Base-by-base conservation (phyloP, 2,888 invertebrate genomes). In the Sphaeridia pumilis region DNA sequence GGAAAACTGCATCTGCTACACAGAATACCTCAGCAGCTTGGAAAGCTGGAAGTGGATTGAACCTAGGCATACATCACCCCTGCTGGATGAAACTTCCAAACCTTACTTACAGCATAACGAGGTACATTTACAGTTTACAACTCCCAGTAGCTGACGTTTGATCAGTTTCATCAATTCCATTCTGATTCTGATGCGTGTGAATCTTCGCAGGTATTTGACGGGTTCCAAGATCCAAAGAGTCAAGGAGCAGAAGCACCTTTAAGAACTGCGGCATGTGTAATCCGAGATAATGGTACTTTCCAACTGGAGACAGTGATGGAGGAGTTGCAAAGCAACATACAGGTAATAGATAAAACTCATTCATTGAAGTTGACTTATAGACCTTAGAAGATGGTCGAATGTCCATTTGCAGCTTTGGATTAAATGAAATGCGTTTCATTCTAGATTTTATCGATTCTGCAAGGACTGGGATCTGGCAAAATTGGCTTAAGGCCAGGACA, bases 361-460 rank as follows among this genome's bases (percentile, higher is more conserved):
- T 14, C 25, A 28, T 4, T 45, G 4, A 31, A 17, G 27, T 14
- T 24, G 17, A 46, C 46, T 17, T 31, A 31, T 10, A n/a, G 47
- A 17, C 17, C 14, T 20, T 17, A 27, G 22, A 28, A 36, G 12
- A 26, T 45, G 5, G 27, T n/a, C n/a, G 14, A 17, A 24, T 24
- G n/a, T 26, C n/a, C 26, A 46, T 27, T 34, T 44, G 14, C 20
- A 47, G 41, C 10, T 22, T 36, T 26, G 20, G 28, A 14, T 17
- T 42, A 25, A 31, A 44, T 22, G 17, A 41, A 52, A 41, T 7
- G 24, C 7, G 20, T 17, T 28, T 38, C 3, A 27, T 57, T 58
- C 14, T 54, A 70, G 68, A 67, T 67, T 10, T 66, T 81, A 49
- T 76, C 77, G 1, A 66, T 81, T 34, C 70, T 80, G 10, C 78